Percentiles rank a stretch among this genome's conserved stretches.
Conservation (phyloP, 2,888 invertebrate species). For the Pristionchus fissidentatus region DNA sequence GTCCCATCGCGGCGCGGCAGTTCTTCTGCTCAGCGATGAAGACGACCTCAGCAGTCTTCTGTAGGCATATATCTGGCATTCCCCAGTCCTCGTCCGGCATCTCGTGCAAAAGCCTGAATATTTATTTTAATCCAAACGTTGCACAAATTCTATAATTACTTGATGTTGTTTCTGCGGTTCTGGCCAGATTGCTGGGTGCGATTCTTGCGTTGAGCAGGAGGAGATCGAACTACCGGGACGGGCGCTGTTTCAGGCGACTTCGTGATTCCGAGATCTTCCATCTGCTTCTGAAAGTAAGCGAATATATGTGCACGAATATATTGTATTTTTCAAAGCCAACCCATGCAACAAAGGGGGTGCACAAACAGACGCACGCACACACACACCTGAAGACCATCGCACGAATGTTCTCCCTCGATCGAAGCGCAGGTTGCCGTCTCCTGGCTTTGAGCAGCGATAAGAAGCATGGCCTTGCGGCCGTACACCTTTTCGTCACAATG, state of each 20-base stretch:
- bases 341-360: not conserved
- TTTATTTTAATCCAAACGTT: no score
- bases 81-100: conserved; percentile 62
- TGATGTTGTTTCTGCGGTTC: conserved; percentile 26
- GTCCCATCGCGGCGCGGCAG: conserved; percentile 84
- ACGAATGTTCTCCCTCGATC: conserved; percentile 37
- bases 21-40: conserved; percentile 85
- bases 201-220: conserved; percentile 2
- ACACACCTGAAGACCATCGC: conserved; percentile 38
- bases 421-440: not conserved
- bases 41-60: conserved; percentile 81
- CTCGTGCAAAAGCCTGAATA: conserved; percentile 53
- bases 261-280: conserved; percentile 28
- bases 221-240: not conserved
- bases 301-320: not conserved
- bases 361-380: not conserved
- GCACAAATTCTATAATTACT: no score
- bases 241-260: conserved; percentile 10
- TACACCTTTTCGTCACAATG: conserved; percentile 50
- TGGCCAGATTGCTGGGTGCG: conserved; percentile 14
- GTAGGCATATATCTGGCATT: conserved; percentile 74
- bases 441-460: conserved; percentile 50
- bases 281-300: conserved; percentile 30
- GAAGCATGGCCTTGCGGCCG: conserved; percentile 51
- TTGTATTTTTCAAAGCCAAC: not conserved